Base-by-base conservation (phyloP, 2,888 invertebrate genomes). In the Lepidocyrtinus sp. region DNA sequence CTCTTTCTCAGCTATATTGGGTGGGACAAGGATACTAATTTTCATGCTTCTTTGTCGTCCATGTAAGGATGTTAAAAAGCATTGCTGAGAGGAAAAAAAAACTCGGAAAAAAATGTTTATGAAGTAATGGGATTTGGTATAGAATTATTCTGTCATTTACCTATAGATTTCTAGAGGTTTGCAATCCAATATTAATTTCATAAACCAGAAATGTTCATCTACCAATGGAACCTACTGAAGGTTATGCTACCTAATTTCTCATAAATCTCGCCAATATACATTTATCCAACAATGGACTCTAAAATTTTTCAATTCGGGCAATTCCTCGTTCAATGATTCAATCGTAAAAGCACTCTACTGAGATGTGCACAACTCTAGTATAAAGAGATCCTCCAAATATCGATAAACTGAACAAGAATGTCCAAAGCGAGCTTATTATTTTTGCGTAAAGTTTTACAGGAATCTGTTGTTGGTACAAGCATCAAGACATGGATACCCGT, bases 341-440 rank as follows among this genome's bases (percentile, higher is more conserved):
- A n/a, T n/a, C n/a, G n/a, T n/a, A n/a, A n/a, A n/a, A n/a, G n/a
- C n/a, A n/a, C n/a, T n/a, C n/a, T n/a, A n/a, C n/a, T n/a, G n/a
- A n/a, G n/a, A n/a, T n/a, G n/a, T n/a, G n/a, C n/a, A n/a, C n/a
- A n/a, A n/a, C n/a, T n/a, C n/a, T n/a, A n/a, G n/a, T n/a, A n/a
- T n/a, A n/a, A n/a, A n/a, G n/a, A n/a, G 55, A 55, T 55, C 17
- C 55, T n/a, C 55, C 55, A n/a, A 55, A 55, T 55, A 55, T 55
- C 55, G 55, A 55, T 55, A 17, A 55, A 55, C 55, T 55, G n/a
- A 55, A 55, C 9, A 55, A n/a, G 5, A 55, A 55, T n/a, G n/a
- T n/a, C 55, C 17, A n/a, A 55, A 55, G 55, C 55, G n/a, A 15
- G 5, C 55, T 17, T 55, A 55, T n/a, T 15, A 55, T 55, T 55